Conservation (phyloP, 2,888 invertebrate species). For the Metallyticus violacea region DNA sequence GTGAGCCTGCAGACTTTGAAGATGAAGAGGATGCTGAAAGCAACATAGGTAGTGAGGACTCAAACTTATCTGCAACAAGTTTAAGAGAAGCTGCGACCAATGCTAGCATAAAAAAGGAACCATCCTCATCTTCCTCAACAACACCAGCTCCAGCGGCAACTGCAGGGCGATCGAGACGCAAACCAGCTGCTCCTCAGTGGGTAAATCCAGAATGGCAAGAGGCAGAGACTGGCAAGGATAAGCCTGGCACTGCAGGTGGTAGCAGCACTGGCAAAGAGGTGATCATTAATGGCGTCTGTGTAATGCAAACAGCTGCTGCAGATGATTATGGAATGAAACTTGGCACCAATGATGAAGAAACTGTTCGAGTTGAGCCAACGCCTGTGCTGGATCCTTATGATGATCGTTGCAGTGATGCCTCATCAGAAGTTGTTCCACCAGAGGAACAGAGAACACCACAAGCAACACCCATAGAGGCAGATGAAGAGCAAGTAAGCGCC, state of each 20-base stretch:
- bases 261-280: slow-evolving; percentile 64
- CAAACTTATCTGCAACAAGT: slow-evolving; percentile 48
- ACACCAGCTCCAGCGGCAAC: slow-evolving; percentile 36
- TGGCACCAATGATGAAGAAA: slow-evolving; percentile 58
- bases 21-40: slow-evolving; percentile 76
- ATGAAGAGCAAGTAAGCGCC: slow-evolving; percentile 20
- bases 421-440: slow-evolving; percentile 12
- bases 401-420: slow-evolving; percentile 35
- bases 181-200: slow-evolving; percentile 97
- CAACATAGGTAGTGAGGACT: slow-evolving; percentile 69
- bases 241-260: slow-evolving; percentile 27
- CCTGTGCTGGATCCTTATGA: slow-evolving; percentile 56
- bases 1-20: slow-evolving; percentile 67
- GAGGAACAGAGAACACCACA: background rate
- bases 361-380: slow-evolving; percentile 73
- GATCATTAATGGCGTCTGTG: slow-evolving; percentile 91
- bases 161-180: slow-evolving; percentile 68
- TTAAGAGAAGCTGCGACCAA: slow-evolving; percentile 38
- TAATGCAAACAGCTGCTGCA: slow-evolving; percentile 66
- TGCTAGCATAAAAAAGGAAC: slow-evolving; percentile 33
- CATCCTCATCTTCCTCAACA: slow-evolving; percentile 30
- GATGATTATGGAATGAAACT: slow-evolving; percentile 56
- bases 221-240: slow-evolving; percentile 31
- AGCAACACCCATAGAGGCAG: slow-evolving; percentile 2
- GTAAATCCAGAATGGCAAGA: slow-evolving; percentile 93